phyloP scores from a whole-genome alignment of 2,113 vertebrate species.

The Etheostoma cragini region DNA sequence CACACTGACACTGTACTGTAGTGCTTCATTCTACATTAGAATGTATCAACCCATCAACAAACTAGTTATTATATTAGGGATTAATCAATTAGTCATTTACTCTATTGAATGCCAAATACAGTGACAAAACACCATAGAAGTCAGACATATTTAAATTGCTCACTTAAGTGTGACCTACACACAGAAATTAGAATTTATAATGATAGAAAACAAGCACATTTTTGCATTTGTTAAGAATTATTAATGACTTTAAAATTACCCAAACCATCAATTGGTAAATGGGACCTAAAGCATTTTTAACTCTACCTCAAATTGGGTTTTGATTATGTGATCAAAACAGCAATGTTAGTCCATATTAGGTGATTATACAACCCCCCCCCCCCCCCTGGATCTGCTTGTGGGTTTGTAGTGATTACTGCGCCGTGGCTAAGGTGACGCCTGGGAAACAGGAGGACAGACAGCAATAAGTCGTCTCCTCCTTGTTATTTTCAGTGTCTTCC shows the following conservation, averaged over 20 bases:
- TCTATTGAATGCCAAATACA: not conserved
- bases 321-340: constrained; percentile 13
- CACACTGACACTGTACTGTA: not conserved
- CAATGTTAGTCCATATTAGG: not conserved
- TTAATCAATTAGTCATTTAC: constrained; percentile 18
- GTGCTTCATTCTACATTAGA: not conserved
- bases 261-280: not conserved
- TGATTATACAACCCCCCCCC: not conserved
- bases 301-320: constrained; percentile 7
- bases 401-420: constrained; percentile 54
- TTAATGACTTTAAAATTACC: not conserved
- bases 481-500: constrained; percentile 48
- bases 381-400: constrained; percentile 8
- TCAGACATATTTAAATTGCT: not conserved
- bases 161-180: not conserved
- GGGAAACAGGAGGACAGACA: constrained; percentile 53
- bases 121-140: not conserved
- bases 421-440: constrained; percentile 32
- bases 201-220: not conserved
- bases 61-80: not conserved
- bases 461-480: constrained; percentile 61
- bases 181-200: too few species aligned
- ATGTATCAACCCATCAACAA: constrained; percentile 8
- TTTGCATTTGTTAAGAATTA: not conserved
- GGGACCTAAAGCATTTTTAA: not conserved